phyloP scores from a whole-genome alignment of 2,797 vertebrate species.

The Meda fulgida region DNA sequence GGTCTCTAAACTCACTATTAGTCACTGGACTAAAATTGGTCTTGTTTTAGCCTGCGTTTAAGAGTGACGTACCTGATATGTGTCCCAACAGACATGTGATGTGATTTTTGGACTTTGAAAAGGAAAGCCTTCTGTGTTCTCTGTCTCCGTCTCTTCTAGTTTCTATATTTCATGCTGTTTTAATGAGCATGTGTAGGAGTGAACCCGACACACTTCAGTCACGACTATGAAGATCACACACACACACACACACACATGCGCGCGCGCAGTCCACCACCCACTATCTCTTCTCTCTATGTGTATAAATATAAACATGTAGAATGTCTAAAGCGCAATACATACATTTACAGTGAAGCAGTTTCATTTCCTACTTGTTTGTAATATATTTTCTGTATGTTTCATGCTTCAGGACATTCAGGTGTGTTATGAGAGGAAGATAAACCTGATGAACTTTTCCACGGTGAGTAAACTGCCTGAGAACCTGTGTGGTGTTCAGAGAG shows the following conservation, averaged over 20 bases:
- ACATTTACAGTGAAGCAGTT: not conserved
- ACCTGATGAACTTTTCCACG: constrained; percentile 23
- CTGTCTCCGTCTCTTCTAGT: constrained; percentile 27
- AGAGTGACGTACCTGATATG: constrained; percentile 7
- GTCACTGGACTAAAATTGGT: not conserved
- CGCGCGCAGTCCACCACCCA: not conserved
- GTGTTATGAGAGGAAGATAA: constrained; percentile 13
- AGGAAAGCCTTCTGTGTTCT: constrained; percentile 74
- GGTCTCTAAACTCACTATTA: not conserved
- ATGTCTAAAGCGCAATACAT: not conserved
- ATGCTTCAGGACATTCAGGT: constrained; percentile 15
- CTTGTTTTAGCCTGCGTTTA: not conserved
- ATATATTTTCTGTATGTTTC: not conserved
- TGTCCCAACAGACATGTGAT: constrained; percentile 62
- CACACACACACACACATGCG: constrained; percentile 18
- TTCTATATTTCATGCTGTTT: constrained; percentile 75
- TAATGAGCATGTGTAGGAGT: constrained; percentile 80
- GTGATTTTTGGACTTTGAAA: constrained; percentile 80
- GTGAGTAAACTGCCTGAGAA: constrained; percentile 12
- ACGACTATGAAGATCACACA: constrained; percentile 74
- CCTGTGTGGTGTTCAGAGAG: not conserved
- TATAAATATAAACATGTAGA: constrained; percentile 12
- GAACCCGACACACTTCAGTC: constrained; percentile 76
- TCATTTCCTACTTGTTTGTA: constrained; percentile 3
- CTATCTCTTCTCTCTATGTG: constrained; percentile 22